phyloP scores from a whole-genome alignment of 1,140 invertebrate species.

The Nixonia krombeini region DNA sequence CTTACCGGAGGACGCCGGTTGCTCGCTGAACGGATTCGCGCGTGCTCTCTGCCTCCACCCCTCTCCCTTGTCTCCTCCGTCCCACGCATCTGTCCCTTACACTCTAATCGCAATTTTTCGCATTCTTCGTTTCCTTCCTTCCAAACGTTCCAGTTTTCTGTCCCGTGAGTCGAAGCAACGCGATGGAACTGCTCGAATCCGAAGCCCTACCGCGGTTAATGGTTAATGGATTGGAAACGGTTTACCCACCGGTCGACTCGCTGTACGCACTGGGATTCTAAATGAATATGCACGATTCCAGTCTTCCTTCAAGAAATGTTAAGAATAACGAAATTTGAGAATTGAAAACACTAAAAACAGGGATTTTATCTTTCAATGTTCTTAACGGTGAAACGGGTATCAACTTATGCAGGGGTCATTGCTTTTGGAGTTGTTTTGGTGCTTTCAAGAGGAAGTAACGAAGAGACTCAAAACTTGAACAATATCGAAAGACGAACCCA shows the following conservation, averaged over 20 bases:
- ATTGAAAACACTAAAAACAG: no score
- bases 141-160: slow-evolving; percentile 23
- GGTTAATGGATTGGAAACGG: slow-evolving; percentile 65
- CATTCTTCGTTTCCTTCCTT: slow-evolving; percentile 32
- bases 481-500: no score
- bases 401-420: no score
- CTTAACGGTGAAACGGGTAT: no score
- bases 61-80: slow-evolving; percentile 23
- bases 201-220: slow-evolving; percentile 52
- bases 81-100: background rate
- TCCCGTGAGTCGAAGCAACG: slow-evolving; percentile 30
- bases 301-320: background rate
- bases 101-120: slow-evolving; percentile 32
- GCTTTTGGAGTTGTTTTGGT: no score
- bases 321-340: background rate
- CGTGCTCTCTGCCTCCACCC: slow-evolving; percentile 32
- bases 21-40: slow-evolving; percentile 40
- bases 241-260: slow-evolving; percentile 49
- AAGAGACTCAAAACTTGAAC: no score
- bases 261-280: slow-evolving; percentile 13
- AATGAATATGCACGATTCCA: slow-evolving; percentile 27
- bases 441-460: no score
- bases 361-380: no score
- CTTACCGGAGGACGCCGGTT: slow-evolving; percentile 15
- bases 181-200: slow-evolving; percentile 45